Base-by-base conservation (phyloP, 2,888 invertebrate genomes). In the Hydriomena furcata region DNA sequence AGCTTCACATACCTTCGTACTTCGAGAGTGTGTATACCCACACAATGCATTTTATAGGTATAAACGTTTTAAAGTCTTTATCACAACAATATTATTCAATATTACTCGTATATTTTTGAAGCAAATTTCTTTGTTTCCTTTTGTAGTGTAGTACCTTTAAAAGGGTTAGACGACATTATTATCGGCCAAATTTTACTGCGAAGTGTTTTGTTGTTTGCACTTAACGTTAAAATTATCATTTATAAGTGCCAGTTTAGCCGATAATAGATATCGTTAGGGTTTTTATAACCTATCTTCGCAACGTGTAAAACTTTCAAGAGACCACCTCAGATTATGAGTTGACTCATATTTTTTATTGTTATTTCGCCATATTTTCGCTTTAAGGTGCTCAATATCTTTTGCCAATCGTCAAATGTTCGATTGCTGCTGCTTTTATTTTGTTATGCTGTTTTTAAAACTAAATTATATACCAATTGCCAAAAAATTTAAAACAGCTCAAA, bases 101-200 rank as follows among this genome's bases (percentile, higher is more conserved):
- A 13, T 37, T n/a, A n/a, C n/a, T n/a, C n/a, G n/a, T 28, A 52
- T 43, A 43, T 47, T 32, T 6, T 11, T 27, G 8, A 52, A 37
- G 31, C 31, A 27, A 45, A n/a, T 31, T 35, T 35, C 10, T 23
- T 17, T 38, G 42, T 34, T 17, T 40, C 28, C 11, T 43, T 47
- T 44, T 52, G 31, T 27, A 37, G 37, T 47, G 34, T 47, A 42
- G 31, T 36, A 11, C 25, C 37, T 42, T 34, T 51, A 51, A 47
- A 47, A 47, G 52, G 47, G 37, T 34, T 37, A 32, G 31, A 37
- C 20, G 42, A 20, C 34, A 43, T 38, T 40, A 38, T 50, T 46
- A 43, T 47, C 43, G 17, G 17, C 13, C 13, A 44, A 52, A 38
- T 43, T 44, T 50, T 52, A 52, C 47, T 43, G 52, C 52, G 40